A percentile compares a stretch with the other conserved stretches of the same genome.
Conservation (phyloP, 2,888 invertebrate species). For the Cephus sareptanus region DNA sequence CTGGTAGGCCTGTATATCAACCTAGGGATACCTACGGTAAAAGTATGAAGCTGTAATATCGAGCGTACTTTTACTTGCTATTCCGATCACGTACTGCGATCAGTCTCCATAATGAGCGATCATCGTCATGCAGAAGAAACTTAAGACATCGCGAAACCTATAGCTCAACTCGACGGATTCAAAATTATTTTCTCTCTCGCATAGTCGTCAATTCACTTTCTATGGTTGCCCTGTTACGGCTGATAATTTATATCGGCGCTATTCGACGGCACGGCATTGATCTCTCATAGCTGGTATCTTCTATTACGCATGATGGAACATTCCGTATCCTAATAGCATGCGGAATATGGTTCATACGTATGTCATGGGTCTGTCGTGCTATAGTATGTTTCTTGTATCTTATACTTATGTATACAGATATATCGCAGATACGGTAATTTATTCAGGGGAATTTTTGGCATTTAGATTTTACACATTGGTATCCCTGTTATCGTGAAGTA, state of each 20-base stretch:
- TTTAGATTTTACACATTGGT: neutral
- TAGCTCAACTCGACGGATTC: neutral
- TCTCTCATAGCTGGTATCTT: neutral
- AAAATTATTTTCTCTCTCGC: neutral
- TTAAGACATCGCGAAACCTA: neutral
- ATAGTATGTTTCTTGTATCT: neutral
- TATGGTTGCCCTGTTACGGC: neutral
- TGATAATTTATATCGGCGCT: neutral
- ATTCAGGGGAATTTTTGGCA: neutral
- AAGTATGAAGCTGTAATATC: conserved; percentile 31
- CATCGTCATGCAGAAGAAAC: neutral
- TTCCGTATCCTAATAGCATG: neutral
- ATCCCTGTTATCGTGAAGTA: neutral
- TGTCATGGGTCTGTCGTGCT: neutral
- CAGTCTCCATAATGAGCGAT: conserved; percentile 17
- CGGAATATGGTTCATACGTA: neutral
- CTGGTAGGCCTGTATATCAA: neutral
- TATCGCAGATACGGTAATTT: neutral
- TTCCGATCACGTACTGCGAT: conserved; percentile 32
- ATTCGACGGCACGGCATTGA: neutral
- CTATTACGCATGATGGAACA: neutral
- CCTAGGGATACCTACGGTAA: conserved; percentile 40
- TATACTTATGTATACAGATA: neutral
- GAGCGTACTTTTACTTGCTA: conserved; percentile 32
- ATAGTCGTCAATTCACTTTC: neutral